These are phyloP conservation scores for Styela clava DNA, from an alignment of 23 tunicate genomes.

Conservation along the genomic window DNA sequence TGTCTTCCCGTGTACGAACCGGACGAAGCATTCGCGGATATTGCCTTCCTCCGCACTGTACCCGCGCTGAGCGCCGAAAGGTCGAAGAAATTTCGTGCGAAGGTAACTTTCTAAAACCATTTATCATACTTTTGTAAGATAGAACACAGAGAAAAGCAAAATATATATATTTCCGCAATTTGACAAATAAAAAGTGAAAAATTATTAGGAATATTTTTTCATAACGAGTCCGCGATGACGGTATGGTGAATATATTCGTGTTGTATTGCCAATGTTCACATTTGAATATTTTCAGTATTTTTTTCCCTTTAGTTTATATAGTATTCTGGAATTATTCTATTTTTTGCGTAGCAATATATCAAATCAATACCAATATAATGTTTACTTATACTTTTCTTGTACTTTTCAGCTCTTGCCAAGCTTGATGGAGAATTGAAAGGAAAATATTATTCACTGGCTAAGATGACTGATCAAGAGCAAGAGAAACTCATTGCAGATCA, in stretches of 20 bases:
- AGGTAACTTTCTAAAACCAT: too few species aligned
- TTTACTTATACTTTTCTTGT: too few species aligned
- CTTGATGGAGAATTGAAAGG: slow-evolving; percentile 91
- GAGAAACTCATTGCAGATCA: slow-evolving; percentile 81
- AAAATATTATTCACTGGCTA: slow-evolving; percentile 75
- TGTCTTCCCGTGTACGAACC: slow-evolving; percentile 95
- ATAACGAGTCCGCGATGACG: too few species aligned
- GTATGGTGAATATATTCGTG: too few species aligned
- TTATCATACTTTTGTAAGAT: neutral
- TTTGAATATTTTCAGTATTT: too few species aligned
- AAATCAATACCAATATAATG: too few species aligned
- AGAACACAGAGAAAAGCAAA: neutral
- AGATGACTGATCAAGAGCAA: slow-evolving; percentile 85
- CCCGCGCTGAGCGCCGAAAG: slow-evolving; percentile 86
- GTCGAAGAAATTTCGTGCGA: slow-evolving; percentile 74
- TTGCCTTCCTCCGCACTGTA: slow-evolving; percentile 92
- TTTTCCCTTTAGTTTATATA: too few species aligned
- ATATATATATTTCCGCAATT: neutral
- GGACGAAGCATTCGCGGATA: slow-evolving; percentile 94
- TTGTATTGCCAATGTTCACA: too few species aligned
- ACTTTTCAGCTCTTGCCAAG: slow-evolving; percentile 50
- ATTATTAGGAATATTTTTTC: too few species aligned
- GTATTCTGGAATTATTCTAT: too few species aligned
- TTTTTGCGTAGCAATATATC: too few species aligned
- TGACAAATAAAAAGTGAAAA: neutral